Percentiles rank a stretch among this genome's conserved stretches.
Evolutionary conservation across 1,140 invertebrate species (phyloP).

Genomic region (Asbolus verrucosus): DNA sequence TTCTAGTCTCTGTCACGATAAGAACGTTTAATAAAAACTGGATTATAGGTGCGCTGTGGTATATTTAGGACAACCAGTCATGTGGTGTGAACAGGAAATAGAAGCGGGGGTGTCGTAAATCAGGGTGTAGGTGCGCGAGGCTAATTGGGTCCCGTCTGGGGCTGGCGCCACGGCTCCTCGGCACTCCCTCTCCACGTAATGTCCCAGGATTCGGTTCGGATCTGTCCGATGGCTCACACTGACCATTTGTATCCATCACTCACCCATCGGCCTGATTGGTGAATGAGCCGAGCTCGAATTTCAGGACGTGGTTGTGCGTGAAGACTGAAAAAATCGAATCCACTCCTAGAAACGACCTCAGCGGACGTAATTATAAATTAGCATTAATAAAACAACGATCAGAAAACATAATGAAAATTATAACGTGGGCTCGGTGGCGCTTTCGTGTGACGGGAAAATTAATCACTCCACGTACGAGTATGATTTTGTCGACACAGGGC

Average conservation of each 20-base stretch:
- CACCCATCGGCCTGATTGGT: background rate
- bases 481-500: constrained; percentile 50
- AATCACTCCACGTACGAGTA: constrained; percentile 48
- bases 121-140: constrained; percentile 59
- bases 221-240: constrained; percentile 36
- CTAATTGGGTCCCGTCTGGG: constrained; percentile 61
- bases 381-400: constrained; percentile 41
- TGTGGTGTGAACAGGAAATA: constrained; percentile 56
- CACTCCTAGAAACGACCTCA: constrained; percentile 4
- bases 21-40: constrained; percentile 18
- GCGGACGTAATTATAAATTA: constrained; percentile 10
- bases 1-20: background rate
- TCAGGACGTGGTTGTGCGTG: background rate
- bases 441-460: constrained; percentile 48
- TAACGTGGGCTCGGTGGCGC: constrained; percentile 40
- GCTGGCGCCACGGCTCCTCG: constrained; percentile 58
- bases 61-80: constrained; percentile 29
- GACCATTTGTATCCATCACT: constrained; percentile 54
- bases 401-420: constrained; percentile 42
- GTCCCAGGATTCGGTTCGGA: background rate
- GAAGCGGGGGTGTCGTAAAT: constrained; percentile 59
- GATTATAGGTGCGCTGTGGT: background rate
- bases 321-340: background rate
- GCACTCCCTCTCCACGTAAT: constrained; percentile 48
- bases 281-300: too few species aligned